phyloP scores from a whole-genome alignment of 2,888 invertebrate genomes.

The Apamea sordens region DNA sequence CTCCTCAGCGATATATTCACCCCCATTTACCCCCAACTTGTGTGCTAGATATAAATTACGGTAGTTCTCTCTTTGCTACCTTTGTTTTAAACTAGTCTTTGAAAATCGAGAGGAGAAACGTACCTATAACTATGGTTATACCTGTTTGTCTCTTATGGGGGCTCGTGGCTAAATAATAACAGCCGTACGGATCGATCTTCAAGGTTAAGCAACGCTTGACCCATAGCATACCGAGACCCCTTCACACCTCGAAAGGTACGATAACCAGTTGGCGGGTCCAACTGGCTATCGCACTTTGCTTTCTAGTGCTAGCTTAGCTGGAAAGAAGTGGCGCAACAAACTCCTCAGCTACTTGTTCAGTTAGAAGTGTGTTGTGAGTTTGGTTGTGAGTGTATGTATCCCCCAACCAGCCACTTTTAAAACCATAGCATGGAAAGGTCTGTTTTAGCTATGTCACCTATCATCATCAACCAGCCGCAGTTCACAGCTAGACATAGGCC shows the following conservation, averaged over 20 bases:
- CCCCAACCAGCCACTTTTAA: neutral
- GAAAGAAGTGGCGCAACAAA: neutral
- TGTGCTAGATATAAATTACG: conserved; percentile 44
- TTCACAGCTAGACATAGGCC: neutral
- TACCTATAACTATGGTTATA: neutral
- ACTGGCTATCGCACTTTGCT: too few species aligned
- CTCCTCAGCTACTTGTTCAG: neutral
- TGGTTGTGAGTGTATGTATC: neutral
- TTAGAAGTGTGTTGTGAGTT: neutral
- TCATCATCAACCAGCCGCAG: neutral
- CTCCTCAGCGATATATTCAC: conserved; percentile 3
- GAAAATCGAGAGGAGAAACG: neutral
- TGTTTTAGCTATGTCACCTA: neutral
- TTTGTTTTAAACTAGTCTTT: conserved; percentile 25
- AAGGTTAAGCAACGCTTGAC: neutral
- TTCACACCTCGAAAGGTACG: neutral
- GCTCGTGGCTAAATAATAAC: neutral
- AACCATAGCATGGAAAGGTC: neutral
- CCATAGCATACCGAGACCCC: neutral
- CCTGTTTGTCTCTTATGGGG: neutral
- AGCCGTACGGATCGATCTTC: neutral
- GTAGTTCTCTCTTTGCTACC: conserved; percentile 38
- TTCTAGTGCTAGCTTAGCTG: too few species aligned
- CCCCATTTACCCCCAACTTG: conserved; percentile 24
- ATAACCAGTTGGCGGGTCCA: neutral